Evolutionary conservation across 2,797 vertebrate species (phyloP), one percentile per base, ranked within the genome.

Genomic region (Sphaeramia orbicularis): DNA sequence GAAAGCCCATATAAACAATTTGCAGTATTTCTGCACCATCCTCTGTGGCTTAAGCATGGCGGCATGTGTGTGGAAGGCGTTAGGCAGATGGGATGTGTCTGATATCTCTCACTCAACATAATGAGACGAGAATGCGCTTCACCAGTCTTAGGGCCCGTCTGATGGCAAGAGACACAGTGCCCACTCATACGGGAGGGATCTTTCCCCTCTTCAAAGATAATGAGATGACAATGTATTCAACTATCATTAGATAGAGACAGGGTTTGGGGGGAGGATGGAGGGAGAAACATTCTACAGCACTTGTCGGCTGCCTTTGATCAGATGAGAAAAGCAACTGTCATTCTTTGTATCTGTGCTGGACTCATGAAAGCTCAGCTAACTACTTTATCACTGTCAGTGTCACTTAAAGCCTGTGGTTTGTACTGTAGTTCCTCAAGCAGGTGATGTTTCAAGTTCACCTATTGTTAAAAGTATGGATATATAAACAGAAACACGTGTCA

Each of bases 201-300:
- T 84, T 72, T 89, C 81, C 75, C 75, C 86, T 91, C 90, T 92
- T 91, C 89, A 91, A 92, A 92, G 90, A 92, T 93, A 92, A 93
- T 90, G 91, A 93, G 91, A 92, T 91, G 89, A 90, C 91, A 91
- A 91, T 92, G 86, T 87, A 92, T 93, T 93, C 91, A 89, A 88
- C 88, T 91, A 88, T 88, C 88, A 90, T 92, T 92, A 90, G 87
- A 85, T 53, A 57, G 86, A 88, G 87, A 80, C 71, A 51, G 76
- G 65, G 73, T 74, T 86, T 38, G 59, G 56, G 70, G 76, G 67
- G 45, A 24, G 68, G 72, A 27, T 14, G 38, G 74, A 40, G 81
- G 65, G 83, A 61, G 83, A 65, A 68, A 76, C 75, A 60, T 86
- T 90, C 84, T 75, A 32, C 80, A 74, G 76, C 71, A 81, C 91